Evolutionary conservation across 1,140 invertebrate genomes (phyloP).

Genomic region (Stegodyphus dumicola): DNA sequence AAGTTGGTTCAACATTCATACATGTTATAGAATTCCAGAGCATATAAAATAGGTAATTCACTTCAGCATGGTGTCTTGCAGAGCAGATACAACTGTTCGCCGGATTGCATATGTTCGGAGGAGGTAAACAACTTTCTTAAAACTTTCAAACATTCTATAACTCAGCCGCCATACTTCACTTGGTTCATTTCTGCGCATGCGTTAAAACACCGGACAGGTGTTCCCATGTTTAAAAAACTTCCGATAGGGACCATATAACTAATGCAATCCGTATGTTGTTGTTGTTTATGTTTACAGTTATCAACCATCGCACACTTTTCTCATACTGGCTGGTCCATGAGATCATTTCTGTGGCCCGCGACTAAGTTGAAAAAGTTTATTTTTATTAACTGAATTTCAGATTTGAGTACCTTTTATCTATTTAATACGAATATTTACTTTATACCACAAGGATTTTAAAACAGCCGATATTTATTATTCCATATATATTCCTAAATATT

Average conservation of each 20-base stretch:
- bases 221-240: constrained; percentile 38
- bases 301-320: too few relatives aligned
- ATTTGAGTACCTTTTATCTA: too few relatives aligned
- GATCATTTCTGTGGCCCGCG: too few relatives aligned
- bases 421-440: too few relatives aligned
- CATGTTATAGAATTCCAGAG: neutral
- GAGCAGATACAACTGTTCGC: neutral
- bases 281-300: too few relatives aligned
- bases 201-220: constrained; percentile 36
- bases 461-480: too few relatives aligned
- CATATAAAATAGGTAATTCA: neutral
- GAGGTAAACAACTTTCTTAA: constrained; percentile 43
- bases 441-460: too few relatives aligned
- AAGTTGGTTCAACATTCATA: constrained; percentile 40
- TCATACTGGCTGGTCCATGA: too few relatives aligned
- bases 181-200: constrained; percentile 20
- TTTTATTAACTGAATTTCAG: too few relatives aligned
- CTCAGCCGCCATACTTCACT: constrained; percentile 52
- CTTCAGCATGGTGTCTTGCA: neutral
- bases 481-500: too few relatives aligned
- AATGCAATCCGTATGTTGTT: too few relatives aligned
- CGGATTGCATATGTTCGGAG: neutral
- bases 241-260: constrained; percentile 15
- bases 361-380: too few relatives aligned
- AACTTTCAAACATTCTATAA: constrained; percentile 42